Evolutionary conservation across 1,140 invertebrate species (phyloP).

Genomic region (Drosophila punjabiensis): DNA sequence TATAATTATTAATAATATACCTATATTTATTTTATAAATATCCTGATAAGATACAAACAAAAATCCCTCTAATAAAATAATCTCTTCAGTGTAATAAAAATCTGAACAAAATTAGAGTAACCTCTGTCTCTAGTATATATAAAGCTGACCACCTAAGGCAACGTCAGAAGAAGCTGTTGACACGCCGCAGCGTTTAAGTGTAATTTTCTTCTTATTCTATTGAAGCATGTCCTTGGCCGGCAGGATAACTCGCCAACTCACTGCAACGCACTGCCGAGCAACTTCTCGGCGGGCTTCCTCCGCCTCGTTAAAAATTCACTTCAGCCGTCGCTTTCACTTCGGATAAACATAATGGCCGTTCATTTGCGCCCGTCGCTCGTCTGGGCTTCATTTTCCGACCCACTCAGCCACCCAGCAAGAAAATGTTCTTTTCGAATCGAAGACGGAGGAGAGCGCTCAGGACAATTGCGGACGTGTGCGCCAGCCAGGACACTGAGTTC

Average conservation of each 20-base stretch:
- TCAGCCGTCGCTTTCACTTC: slow-evolving; percentile 77
- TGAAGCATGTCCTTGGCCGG: slow-evolving; percentile 79
- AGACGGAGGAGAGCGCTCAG: slow-evolving; percentile 56
- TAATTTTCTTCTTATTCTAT: slow-evolving; percentile 83
- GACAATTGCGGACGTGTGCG: slow-evolving; percentile 79
- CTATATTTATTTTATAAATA: too few species aligned
- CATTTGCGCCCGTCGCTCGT: slow-evolving; percentile 63
- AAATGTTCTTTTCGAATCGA: slow-evolving; percentile 73
- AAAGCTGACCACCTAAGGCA: slow-evolving; percentile 32
- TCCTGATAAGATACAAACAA: too few species aligned
- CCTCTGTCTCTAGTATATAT: background rate
- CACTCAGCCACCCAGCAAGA: slow-evolving; percentile 55
- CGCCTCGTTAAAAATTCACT: slow-evolving; percentile 78
- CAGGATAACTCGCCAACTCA: slow-evolving; percentile 73
- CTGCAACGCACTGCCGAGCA: slow-evolving; percentile 69
- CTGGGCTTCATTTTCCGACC: slow-evolving; percentile 26
- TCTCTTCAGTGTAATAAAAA: background rate
- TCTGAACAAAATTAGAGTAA: background rate
- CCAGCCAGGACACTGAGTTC: slow-evolving; percentile 32
- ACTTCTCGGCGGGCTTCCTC: slow-evolving; percentile 26
- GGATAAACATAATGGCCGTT: slow-evolving; percentile 82
- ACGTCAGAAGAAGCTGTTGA: slow-evolving; percentile 37
- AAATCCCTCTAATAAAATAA: background rate
- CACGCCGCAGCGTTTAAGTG: slow-evolving; percentile 80
- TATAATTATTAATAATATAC: too few species aligned